Evolutionary conservation across 2,888 invertebrate genomes (phyloP).

Genomic region (Xanthorhoe spadicearia): DNA sequence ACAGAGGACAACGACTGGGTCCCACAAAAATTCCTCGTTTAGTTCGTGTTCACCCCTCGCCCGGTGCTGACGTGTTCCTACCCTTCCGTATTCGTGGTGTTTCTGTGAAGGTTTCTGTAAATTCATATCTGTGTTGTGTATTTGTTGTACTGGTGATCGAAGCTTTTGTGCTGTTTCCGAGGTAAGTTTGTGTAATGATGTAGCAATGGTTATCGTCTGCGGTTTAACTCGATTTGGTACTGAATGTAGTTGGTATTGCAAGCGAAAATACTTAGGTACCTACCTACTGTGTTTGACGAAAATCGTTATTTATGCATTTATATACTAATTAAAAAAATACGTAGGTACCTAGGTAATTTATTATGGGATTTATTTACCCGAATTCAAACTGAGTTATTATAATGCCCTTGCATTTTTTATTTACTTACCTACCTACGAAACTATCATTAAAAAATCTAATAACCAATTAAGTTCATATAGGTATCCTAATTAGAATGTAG

Average conservation of each 20-base stretch:
- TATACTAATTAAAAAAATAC: not conserved
- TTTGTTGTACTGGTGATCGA: conserved; percentile 10
- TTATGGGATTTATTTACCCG: not conserved
- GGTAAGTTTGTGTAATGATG: conserved; percentile 13
- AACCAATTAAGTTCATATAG: too few relatives aligned
- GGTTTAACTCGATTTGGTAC: not conserved
- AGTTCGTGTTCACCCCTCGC: conserved; percentile 44
- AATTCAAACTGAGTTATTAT: too few relatives aligned
- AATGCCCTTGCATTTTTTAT: too few relatives aligned
- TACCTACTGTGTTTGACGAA: not conserved
- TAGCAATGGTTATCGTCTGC: conserved; percentile 5
- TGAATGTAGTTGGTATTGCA: conserved; percentile 12
- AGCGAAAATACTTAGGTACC: not conserved
- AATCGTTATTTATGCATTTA: not conserved
- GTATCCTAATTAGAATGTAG: too few relatives aligned
- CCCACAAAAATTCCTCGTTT: conserved; percentile 46
- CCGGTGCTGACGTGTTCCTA: conserved; percentile 18
- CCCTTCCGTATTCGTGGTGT: conserved; percentile 16
- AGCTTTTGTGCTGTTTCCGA: conserved; percentile 12
- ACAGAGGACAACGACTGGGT: conserved; percentile 46
- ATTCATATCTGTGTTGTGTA: conserved; percentile 19
- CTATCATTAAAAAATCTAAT: too few relatives aligned
- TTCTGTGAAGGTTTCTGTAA: conserved; percentile 18
- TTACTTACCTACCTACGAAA: too few relatives aligned
- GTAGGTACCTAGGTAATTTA: not conserved